A percentile compares a stretch with the other conserved stretches of the same genome.
These are phyloP conservation scores for Ectemnius lituratus DNA, from an alignment of 2,888 invertebrate genomes.

Conservation along the genomic window DNA sequence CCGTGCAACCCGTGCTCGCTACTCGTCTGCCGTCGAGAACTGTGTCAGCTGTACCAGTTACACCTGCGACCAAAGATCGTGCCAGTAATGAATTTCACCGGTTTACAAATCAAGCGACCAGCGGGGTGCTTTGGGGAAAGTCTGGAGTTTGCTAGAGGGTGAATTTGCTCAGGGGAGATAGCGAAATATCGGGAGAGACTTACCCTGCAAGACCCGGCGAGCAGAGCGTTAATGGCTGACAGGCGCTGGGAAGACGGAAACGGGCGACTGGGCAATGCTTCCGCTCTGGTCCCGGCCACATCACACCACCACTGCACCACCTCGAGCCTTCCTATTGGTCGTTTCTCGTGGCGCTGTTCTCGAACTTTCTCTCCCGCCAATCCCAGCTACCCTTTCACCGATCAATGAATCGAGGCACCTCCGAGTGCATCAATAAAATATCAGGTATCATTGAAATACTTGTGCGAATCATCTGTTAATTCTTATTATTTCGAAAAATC, in stretches of 20 bases:
- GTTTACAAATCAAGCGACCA: background rate
- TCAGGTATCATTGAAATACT: too few species aligned
- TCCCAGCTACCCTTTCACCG: too few species aligned
- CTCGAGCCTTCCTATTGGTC: too few species aligned
- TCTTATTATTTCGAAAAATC: too few species aligned
- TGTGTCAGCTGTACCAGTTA: constrained; percentile 68
- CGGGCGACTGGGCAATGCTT: constrained; percentile 67
- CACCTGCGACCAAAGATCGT: constrained; percentile 61
- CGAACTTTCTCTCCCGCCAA: too few species aligned
- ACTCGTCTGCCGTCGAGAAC: constrained; percentile 53
- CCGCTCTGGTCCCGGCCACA: constrained; percentile 44
- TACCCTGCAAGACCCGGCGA: constrained; percentile 71
- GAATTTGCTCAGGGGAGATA: background rate
- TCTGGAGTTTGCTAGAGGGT: background rate
- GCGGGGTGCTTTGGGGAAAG: background rate
- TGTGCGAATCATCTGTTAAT: too few species aligned
- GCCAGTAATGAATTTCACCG: background rate
- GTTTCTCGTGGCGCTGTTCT: too few species aligned
- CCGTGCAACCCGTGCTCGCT: constrained; percentile 28
- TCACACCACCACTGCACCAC: constrained; percentile 18
- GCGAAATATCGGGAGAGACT: constrained; percentile 18
- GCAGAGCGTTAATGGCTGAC: constrained; percentile 76
- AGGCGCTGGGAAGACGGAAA: constrained; percentile 74
- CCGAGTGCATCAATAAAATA: too few species aligned
- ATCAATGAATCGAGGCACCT: too few species aligned